These are phyloP conservation scores for Troides helena DNA, from an alignment of 2,888 invertebrate species.

Conservation along the genomic window DNA sequence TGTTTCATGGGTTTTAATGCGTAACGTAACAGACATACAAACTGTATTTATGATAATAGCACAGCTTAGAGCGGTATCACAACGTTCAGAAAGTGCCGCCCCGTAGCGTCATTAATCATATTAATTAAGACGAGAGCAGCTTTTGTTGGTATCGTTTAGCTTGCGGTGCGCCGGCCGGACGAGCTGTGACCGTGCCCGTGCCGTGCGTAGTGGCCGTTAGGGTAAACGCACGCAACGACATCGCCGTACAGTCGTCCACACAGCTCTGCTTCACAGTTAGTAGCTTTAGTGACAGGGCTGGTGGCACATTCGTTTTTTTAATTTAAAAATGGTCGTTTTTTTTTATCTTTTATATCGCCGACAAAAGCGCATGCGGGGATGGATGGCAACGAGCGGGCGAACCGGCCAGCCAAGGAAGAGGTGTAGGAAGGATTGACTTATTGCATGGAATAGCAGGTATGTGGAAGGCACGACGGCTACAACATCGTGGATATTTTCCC, in stretches of 20 bases:
- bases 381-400: no score
- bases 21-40: neutral
- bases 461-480: no score
- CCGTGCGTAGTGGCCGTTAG: conserved; percentile 50
- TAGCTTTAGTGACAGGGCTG: neutral
- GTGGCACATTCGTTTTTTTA: neutral
- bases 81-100: conserved; percentile 72
- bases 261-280: neutral
- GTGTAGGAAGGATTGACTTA: no score
- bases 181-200: conserved; percentile 44
- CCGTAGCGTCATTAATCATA: conserved; percentile 73
- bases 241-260: conserved; percentile 11
- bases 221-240: conserved; percentile 19
- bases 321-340: no score
- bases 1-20: neutral
- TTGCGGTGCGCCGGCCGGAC: conserved; percentile 35
- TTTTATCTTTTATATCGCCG: no score
- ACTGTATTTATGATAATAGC: neutral
- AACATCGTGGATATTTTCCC: no score
- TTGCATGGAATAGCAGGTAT: no score
- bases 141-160: conserved; percentile 73
- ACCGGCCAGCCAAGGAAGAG: no score
- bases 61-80: conserved; percentile 74
- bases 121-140: conserved; percentile 77
- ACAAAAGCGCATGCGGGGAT: no score